Percentiles rank a stretch among this genome's conserved stretches.
These are phyloP conservation scores for Apotomis betuletana DNA, from an alignment of 2,888 invertebrate genomes.

Conservation along the genomic window DNA sequence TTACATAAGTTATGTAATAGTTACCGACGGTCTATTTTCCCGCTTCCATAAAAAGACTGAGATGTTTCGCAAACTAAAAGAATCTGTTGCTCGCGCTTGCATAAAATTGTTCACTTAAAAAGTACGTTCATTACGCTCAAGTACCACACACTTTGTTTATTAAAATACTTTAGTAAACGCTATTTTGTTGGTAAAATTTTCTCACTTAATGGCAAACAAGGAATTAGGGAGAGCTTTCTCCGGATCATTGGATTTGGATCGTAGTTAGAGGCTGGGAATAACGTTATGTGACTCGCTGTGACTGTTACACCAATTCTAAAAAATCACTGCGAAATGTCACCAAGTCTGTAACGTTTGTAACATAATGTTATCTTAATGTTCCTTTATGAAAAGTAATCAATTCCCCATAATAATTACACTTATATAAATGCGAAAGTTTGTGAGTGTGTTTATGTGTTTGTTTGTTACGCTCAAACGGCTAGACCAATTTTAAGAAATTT, in stretches of 20 bases:
- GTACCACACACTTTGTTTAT: conserved; percentile 1
- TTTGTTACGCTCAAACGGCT: too few relatives aligned
- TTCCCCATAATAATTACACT: too few relatives aligned
- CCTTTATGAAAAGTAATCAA: too few relatives aligned
- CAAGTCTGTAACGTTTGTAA: too few relatives aligned
- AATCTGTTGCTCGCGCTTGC: conserved; percentile 14
- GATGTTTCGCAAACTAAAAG: background rate
- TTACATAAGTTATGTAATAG: background rate
- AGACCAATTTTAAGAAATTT: too few relatives aligned
- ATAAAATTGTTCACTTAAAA: conserved; percentile 20
- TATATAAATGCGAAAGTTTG: too few relatives aligned
- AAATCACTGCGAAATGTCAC: too few relatives aligned
- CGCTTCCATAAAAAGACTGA: background rate
- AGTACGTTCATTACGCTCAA: conserved; percentile 19
- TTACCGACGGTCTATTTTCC: background rate
- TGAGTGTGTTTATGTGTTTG: too few relatives aligned
- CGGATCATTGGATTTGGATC: background rate
- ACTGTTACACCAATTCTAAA: too few relatives aligned
- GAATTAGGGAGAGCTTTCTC: background rate
- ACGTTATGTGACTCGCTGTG: too few relatives aligned
- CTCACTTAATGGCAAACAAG: background rate
- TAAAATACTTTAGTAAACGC: conserved; percentile 6
- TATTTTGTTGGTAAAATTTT: background rate
- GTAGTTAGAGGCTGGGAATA: too few relatives aligned
- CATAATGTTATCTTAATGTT: too few relatives aligned